Conservation (phyloP, 2,797 vertebrate species). For the Botia almorhae region DNA sequence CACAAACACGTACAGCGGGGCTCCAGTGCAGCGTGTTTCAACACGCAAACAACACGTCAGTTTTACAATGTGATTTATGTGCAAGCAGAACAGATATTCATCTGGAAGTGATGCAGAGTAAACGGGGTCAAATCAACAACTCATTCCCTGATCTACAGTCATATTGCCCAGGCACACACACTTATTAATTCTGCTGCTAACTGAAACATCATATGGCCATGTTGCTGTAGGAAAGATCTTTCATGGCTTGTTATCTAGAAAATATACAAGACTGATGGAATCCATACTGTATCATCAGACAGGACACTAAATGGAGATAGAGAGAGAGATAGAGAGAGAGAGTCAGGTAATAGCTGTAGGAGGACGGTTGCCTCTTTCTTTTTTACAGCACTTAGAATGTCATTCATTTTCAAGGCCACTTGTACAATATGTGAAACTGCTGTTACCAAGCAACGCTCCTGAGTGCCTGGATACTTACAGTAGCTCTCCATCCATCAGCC, state of each 20-base stretch:
- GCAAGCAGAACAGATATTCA: too few species aligned
- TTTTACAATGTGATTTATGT: too few species aligned
- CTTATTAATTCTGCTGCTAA: neutral
- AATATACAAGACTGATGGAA: neutral
- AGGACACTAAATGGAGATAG: constrained; percentile 37
- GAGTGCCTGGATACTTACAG: constrained; percentile 59
- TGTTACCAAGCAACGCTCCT: constrained; percentile 81
- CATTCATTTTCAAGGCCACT: constrained; percentile 82
- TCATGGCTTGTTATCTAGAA: neutral
- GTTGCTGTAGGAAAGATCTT: neutral
- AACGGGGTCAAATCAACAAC: neutral
- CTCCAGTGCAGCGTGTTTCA: neutral
- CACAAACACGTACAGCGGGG: neutral
- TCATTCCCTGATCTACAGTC: neutral
- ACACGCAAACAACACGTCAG: too few species aligned
- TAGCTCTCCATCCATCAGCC: constrained; percentile 72
- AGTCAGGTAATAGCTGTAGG: too few species aligned
- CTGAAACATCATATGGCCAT: constrained; percentile 5
- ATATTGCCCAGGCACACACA: neutral
- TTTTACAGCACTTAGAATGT: constrained; percentile 74
- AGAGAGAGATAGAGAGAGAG: constrained; percentile 7
- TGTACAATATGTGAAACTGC: constrained; percentile 71
- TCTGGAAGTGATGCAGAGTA: too few species aligned
- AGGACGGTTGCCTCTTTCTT: constrained; percentile 59
- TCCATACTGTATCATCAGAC: constrained; percentile 15